Evolutionary conservation across 2,797 vertebrate genomes (phyloP), one percentile per base, ranked within the genome.

Genomic region (Phrynocephalus vlangalii): DNA sequence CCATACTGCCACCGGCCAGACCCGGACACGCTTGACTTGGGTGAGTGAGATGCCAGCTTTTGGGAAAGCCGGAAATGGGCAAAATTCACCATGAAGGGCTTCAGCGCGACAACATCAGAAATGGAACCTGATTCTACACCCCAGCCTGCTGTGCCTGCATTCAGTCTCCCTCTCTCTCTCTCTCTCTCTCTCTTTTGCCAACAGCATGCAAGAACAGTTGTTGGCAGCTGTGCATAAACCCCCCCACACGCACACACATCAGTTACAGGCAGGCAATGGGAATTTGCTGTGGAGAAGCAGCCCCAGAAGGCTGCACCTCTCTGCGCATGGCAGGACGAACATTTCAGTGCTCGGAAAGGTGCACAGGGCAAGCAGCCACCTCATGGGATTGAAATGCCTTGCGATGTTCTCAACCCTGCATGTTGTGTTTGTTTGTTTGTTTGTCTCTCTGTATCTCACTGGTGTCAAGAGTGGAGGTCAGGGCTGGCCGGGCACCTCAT

Each of bases 401-500:
- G 3, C 28, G 5, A 33, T 56, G 4, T 52, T 68, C 18, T 56
- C 44, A n/a, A 68, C 75, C 44, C 33, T 75, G 26, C 82, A 6
- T 84, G n/a, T 79, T 15, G 87, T 68, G 16, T 92, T 81, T 77
- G 10, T 56, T 38, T 44, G 38, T 68, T 89, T 44, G 38, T 68
- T 89, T 33, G 0, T 0, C 86, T 86, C 83, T 75, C 30, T 84
- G 0, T 90, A 66, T 86, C 88, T 63, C 20, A 79, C 63, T 85
- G 91, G 4, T 68, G 92, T 91, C 76, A 99, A 56, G 99, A 99
- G 93, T 99, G 99, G 99, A 95, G 98, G 90, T 99, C 99, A 10
- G 98, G 99, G 4, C 97, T 99, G 50, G 99, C 98, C 0, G 99
- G 99, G 72, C 99, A 99, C 86, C 98, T 99, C 88, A 98, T 99